Conservation (phyloP, 2,888 invertebrate genomes). For the Epinotia ramella region DNA sequence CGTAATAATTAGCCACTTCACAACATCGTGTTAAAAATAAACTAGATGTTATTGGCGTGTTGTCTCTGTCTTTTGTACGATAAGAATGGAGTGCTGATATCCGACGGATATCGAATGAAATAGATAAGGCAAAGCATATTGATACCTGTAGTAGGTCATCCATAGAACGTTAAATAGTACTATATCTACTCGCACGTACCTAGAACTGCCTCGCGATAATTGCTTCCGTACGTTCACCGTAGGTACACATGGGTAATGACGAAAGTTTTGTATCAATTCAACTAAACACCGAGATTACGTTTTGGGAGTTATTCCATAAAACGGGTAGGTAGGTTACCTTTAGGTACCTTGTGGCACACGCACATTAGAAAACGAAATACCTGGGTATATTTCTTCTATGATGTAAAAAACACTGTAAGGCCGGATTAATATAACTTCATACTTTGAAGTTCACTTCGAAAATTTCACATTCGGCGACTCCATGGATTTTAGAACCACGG, state of each 20-base stretch:
- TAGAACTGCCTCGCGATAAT: not conserved
- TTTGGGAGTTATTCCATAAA: too few species aligned
- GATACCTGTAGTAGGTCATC: slow-evolving; percentile 48
- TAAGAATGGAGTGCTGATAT: slow-evolving; percentile 65
- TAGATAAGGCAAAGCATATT: slow-evolving; percentile 61
- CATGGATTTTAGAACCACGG: too few species aligned
- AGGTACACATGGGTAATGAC: too few species aligned
- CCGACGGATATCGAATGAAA: slow-evolving; percentile 70
- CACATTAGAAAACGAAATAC: too few species aligned
- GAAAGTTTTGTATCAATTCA: not conserved
- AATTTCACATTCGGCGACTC: too few species aligned
- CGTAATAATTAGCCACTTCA: not conserved
- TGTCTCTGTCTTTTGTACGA: slow-evolving; percentile 49
- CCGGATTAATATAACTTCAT: too few species aligned
- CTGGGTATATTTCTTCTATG: too few species aligned
- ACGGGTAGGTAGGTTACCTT: too few species aligned
- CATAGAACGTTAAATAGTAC: slow-evolving; percentile 6
- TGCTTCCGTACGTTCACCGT: not conserved
- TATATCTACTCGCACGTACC: slow-evolving; percentile 2
- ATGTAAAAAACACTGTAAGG: too few species aligned
- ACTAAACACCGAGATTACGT: not conserved
- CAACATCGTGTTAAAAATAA: slow-evolving; percentile 4
- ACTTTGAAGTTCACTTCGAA: too few species aligned
- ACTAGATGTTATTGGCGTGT: slow-evolving; percentile 16
- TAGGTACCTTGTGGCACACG: too few species aligned